phyloP scores from a whole-genome alignment of 2,888 invertebrate genomes.

The Tromatobia lineatoria region DNA sequence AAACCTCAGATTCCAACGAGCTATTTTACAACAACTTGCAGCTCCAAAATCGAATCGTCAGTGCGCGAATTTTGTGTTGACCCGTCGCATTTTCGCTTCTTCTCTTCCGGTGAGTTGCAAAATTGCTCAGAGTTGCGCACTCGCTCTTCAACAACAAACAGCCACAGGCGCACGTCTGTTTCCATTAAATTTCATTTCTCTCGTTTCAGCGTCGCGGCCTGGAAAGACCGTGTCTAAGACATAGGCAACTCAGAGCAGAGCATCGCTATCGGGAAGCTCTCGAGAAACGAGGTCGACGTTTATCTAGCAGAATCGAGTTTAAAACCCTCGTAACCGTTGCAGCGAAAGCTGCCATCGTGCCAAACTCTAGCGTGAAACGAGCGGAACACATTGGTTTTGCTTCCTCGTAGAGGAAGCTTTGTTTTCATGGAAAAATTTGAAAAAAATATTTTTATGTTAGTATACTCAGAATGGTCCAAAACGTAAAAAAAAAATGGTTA shows the following conservation, averaged over 20 bases:
- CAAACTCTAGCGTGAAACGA: conserved; percentile 13
- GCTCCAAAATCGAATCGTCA: not conserved
- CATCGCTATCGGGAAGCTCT: conserved; percentile 62
- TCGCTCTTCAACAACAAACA: conserved; percentile 25
- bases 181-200: conserved; percentile 50
- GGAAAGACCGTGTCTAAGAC: conserved; percentile 30
- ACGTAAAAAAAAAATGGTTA: too few relatives aligned
- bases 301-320: conserved; percentile 58
- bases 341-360: conserved; percentile 8
- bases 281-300: conserved; percentile 65
- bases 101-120: conserved; percentile 53
- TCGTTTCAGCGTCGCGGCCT: conserved; percentile 17
- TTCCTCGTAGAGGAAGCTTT: too few relatives aligned
- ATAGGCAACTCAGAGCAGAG: conserved; percentile 22
- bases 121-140: conserved; percentile 37
- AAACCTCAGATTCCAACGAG: too few relatives aligned
- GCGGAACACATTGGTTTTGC: not conserved
- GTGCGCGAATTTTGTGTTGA: not conserved
- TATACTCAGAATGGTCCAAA: too few relatives aligned
- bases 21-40: too few relatives aligned
- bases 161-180: conserved; percentile 24
- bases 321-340: conserved; percentile 41
- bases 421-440: not conserved
- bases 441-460: too few relatives aligned
- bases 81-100: not conserved